Evolutionary conservation across 2,888 invertebrate species (phyloP).

Genomic region (Ochropleura plecta): DNA sequence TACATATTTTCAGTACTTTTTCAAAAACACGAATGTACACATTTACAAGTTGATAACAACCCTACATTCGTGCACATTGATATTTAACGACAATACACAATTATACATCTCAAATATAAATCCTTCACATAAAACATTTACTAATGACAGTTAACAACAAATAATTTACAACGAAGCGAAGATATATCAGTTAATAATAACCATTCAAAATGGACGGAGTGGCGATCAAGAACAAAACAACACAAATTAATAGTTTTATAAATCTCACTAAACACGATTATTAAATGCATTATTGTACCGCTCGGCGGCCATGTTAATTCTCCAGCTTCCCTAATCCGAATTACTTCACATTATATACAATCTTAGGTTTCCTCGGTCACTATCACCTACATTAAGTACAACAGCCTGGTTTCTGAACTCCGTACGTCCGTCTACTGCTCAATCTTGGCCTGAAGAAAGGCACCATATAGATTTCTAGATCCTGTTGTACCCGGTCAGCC

Average conservation of each 20-base stretch:
- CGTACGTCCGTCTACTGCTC: slow-evolving; percentile 26
- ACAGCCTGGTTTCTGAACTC: slow-evolving; percentile 42
- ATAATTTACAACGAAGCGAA: slow-evolving; percentile 64
- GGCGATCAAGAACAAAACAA: slow-evolving; percentile 70
- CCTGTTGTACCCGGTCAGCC: slow-evolving; percentile 68
- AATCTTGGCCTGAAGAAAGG: slow-evolving; percentile 30
- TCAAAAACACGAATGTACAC: slow-evolving; percentile 9
- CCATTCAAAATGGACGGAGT: slow-evolving; percentile 76
- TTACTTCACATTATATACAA: slow-evolving; percentile 53
- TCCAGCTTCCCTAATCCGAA: slow-evolving; percentile 45
- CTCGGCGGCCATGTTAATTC: slow-evolving; percentile 62
- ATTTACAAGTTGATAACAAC: background rate
- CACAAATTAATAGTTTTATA: slow-evolving; percentile 66
- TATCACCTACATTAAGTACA: slow-evolving; percentile 37
- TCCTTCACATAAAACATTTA: slow-evolving; percentile 19
- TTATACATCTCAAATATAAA: slow-evolving; percentile 18
- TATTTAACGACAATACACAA: slow-evolving; percentile 20
- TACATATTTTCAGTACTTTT: slow-evolving; percentile 50
- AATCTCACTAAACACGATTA: slow-evolving; percentile 78
- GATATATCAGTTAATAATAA: slow-evolving; percentile 60
- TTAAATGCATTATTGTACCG: slow-evolving; percentile 84
- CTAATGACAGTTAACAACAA: slow-evolving; percentile 58
- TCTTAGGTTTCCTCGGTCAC: slow-evolving; percentile 44
- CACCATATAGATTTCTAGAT: slow-evolving; percentile 39
- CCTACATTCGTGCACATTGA: background rate